Evolutionary conservation across 1,140 invertebrate species (phyloP).

Genomic region (Orius insidiosus): DNA sequence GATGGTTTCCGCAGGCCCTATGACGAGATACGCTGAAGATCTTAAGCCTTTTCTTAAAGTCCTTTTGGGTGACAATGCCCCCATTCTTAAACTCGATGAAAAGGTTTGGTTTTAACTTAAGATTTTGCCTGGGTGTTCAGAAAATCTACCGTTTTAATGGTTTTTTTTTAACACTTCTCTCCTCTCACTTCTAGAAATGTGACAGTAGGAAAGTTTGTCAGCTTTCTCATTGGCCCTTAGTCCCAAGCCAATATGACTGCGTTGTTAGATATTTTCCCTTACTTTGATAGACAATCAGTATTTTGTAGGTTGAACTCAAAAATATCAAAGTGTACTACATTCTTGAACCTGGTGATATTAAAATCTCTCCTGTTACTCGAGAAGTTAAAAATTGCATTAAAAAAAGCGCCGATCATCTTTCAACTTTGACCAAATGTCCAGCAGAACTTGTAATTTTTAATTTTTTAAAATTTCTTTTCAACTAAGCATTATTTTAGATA

Average conservation of each 20-base stretch:
- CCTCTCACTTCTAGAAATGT: too few species aligned
- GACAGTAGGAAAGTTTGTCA: too few species aligned
- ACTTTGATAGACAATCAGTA: neutral
- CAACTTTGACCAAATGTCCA: slow-evolving; percentile 27
- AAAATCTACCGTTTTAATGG: too few species aligned
- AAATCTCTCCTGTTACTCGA: slow-evolving; percentile 45
- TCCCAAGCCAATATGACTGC: too few species aligned
- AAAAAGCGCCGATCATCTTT: slow-evolving; percentile 33
- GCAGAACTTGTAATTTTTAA: slow-evolving; percentile 16
- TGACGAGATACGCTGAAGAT: slow-evolving; percentile 60
- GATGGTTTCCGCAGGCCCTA: slow-evolving; percentile 56
- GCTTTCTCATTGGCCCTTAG: too few species aligned
- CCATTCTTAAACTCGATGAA: slow-evolving; percentile 24
- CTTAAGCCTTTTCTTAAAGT: slow-evolving; percentile 49
- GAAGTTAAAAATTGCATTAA: slow-evolving; percentile 46
- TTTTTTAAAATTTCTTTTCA: slow-evolving; percentile 11
- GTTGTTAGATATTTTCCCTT: slow-evolving; percentile 25
- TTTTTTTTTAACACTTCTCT: too few species aligned
- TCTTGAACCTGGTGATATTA: slow-evolving; percentile 43
- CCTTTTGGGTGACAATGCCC: slow-evolving; percentile 33
- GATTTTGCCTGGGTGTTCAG: slow-evolving; percentile 18
- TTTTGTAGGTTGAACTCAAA: slow-evolving; percentile 38
- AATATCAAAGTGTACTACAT: slow-evolving; percentile 64
- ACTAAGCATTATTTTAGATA: slow-evolving; percentile 24
- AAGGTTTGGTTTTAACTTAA: slow-evolving; percentile 15